Conservation (phyloP, 2,113 vertebrate genomes). For the Rhea americana region DNA sequence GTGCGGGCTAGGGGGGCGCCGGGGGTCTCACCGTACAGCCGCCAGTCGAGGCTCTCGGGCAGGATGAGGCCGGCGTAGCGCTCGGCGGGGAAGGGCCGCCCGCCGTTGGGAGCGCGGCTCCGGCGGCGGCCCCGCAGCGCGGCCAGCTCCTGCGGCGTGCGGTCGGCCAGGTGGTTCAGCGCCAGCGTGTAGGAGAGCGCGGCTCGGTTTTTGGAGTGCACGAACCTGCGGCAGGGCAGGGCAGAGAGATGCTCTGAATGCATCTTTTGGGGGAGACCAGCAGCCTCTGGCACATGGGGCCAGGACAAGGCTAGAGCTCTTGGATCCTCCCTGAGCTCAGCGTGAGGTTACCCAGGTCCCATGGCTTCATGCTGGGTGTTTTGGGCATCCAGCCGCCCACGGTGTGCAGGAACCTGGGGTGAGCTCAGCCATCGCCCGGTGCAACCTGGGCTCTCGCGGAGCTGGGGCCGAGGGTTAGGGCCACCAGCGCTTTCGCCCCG, state of each 20-base stretch:
- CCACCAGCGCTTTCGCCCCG: background rate
- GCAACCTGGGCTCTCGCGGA: no score
- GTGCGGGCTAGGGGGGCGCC: no score
- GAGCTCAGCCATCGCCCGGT: background rate
- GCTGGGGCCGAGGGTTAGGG: no score
- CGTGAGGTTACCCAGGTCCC: no score
- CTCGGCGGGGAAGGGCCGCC: constrained; percentile 69
- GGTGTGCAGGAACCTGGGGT: no score
- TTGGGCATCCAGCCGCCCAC: no score
- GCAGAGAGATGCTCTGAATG: background rate
- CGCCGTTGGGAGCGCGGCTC: constrained; percentile 69
- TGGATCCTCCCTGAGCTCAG: no score
- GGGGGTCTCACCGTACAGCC: constrained; percentile 72
- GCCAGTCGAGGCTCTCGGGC: constrained; percentile 81
- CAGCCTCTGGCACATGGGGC: background rate
- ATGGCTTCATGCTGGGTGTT: no score
- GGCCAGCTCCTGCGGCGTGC: constrained; percentile 67
- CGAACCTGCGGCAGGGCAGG: constrained; percentile 53
- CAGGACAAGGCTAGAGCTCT: no score
- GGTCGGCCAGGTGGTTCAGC: constrained; percentile 76
- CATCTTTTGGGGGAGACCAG: no score
- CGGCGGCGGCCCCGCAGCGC: constrained; percentile 66
- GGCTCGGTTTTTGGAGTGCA: constrained; percentile 79
- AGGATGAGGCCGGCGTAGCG: constrained; percentile 55
- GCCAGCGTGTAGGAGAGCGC: constrained; percentile 74